A percentile compares a stretch with the other conserved stretches of the same genome.
These are phyloP conservation scores for Lordiphosa stackelbergi DNA, from an alignment of 1,140 invertebrate genomes.

Conservation along the genomic window DNA sequence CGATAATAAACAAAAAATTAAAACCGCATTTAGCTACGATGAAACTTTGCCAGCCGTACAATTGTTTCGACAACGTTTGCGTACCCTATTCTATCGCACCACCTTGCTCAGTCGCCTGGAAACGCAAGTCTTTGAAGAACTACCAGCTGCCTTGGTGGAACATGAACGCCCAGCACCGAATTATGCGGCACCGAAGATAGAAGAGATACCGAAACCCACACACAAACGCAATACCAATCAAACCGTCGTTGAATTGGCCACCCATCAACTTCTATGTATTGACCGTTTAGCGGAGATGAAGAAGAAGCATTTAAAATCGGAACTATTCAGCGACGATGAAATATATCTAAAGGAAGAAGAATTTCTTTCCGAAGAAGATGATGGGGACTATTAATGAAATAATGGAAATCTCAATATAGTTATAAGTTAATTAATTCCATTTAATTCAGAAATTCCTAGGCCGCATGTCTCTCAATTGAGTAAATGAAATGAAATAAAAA, in stretches of 20 bases:
- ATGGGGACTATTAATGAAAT: not conserved
- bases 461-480: not conserved
- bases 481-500: too few relatives aligned
- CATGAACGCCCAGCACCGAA: slow-evolving; percentile 14
- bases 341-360: slow-evolving; percentile 15
- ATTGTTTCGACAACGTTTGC: slow-evolving; percentile 56
- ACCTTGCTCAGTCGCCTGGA: slow-evolving; percentile 57
- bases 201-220: not conserved
- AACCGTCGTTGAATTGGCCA: not conserved
- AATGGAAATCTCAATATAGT: too few relatives aligned
- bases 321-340: slow-evolving; percentile 25
- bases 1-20: not conserved
- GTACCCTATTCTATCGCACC: slow-evolving; percentile 55
- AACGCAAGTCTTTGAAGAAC: slow-evolving; percentile 22
- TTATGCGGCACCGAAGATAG: not conserved
- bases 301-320: slow-evolving; percentile 15
- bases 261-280: slow-evolving; percentile 8
- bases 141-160: slow-evolving; percentile 24
- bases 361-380: slow-evolving; percentile 9
- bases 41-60: slow-evolving; percentile 29
- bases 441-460: not conserved
- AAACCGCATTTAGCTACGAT: slow-evolving; percentile 2
- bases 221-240: too few relatives aligned
- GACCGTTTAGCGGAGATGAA: not conserved
- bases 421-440: not conserved